Conservation (phyloP, 2,888 invertebrate species). For the Mystacides longicornis region DNA sequence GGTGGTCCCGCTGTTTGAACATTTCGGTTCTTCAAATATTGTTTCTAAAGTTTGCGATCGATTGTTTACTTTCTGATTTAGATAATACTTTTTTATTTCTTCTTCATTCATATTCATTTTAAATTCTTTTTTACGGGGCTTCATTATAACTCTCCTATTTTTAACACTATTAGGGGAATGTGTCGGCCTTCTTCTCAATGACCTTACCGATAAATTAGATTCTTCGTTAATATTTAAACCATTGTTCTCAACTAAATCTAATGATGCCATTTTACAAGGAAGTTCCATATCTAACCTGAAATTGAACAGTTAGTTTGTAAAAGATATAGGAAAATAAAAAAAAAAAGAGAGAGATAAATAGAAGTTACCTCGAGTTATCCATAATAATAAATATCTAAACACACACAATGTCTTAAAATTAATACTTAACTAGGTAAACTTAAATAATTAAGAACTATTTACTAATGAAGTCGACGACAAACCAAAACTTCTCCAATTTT, state of each 20-base stretch:
- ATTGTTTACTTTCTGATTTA: constrained; percentile 45
- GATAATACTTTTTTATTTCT: constrained; percentile 48
- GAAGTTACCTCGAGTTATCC: too few species aligned
- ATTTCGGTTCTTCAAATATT: constrained; percentile 55
- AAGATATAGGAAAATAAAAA: too few species aligned
- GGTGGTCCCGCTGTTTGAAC: constrained; percentile 37
- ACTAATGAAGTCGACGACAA: too few species aligned
- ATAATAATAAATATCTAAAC: too few species aligned
- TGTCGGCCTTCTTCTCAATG: constrained; percentile 18
- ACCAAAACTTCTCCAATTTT: too few species aligned
- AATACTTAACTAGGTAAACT: too few species aligned
- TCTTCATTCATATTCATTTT: constrained; percentile 39
- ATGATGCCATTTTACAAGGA: constrained; percentile 43
- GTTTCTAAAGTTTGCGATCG: constrained; percentile 47
- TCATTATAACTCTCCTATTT: constrained; percentile 45
- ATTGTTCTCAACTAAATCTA: constrained; percentile 40
- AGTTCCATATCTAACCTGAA: constrained; percentile 35
- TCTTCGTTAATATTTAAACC: neutral
- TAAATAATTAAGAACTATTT: too few species aligned
- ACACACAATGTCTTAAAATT: too few species aligned
- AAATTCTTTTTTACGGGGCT: constrained; percentile 40
- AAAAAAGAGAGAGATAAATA: too few species aligned
- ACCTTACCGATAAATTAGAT: constrained; percentile 24
- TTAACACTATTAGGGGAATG: constrained; percentile 30
- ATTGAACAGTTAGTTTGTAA: too few species aligned